Base-by-base conservation (phyloP, 2,797 vertebrate genomes). In the Poecilia wingei region DNA sequence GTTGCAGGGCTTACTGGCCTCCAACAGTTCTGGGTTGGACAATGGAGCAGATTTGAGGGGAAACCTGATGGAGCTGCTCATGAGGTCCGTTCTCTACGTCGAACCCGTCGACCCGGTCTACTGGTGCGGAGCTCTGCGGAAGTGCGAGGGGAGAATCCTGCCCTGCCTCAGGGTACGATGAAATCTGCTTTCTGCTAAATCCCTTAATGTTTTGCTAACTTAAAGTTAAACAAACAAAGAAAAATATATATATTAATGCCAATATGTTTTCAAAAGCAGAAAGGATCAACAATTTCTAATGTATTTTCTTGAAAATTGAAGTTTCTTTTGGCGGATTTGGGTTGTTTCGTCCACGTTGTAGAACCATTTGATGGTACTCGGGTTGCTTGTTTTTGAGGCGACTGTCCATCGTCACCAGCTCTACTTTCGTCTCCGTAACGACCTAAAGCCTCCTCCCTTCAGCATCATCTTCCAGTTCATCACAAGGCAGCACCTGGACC, bases 351-450 rank as follows among this genome's bases (percentile, higher is more conserved):
- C 0, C 87, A 20, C 81, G 71, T 84, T 74, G 14, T 75, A 96
- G 95, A 96, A 93, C 83, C 95, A 96, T 77, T 84, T 95, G 51
- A 83, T 92, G 81, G 86, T 95, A 43, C 77, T 96, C 82, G 95
- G 94, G 18, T 87, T 96, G 59, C 82, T 88, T 84, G 93, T 94
- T 64, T 93, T 95, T 3, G 94, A 96, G 79, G 92, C 89, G 8
- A 95, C 94, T 0, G 91, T 93, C 31, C 88, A 93, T 47, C 89
- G 82, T 6, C 94, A 94, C 70, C 96, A 96, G 90, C 82, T 94
- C 33, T 91, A 93, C 88, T 94, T 89, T 74, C 82, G 82, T 25
- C 91, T 94, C 51, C 85, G 77, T 79, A 95, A 95, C 8, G 78
- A 91, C 81, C 89, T 95, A 45, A 94, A 91, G 49, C 61, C 87